Conservation (phyloP, 2,797 vertebrate genomes). For the Silurus lanzhouensis region DNA sequence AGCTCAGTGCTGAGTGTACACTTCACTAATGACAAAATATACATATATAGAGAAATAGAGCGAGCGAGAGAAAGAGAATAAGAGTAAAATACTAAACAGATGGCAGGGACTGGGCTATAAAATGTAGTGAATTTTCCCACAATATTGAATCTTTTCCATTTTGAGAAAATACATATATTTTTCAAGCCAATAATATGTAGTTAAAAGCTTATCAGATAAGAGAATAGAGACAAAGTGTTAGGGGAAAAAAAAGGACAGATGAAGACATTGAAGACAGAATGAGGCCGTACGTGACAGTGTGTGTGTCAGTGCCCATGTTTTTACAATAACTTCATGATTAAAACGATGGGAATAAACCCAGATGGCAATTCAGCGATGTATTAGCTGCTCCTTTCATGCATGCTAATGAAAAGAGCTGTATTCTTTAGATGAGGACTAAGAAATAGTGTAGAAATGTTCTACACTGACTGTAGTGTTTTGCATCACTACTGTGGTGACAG, state of each 20-base stretch:
- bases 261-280: neutral
- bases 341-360: neutral
- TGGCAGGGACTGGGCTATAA: too few relatives aligned
- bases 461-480: neutral
- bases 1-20: too few relatives aligned
- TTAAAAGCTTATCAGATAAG: too few relatives aligned
- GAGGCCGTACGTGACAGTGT: neutral
- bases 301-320: neutral
- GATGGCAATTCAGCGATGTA: constrained; percentile 2
- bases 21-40: too few relatives aligned
- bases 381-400: constrained; percentile 19
- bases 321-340: neutral
- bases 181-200: too few relatives aligned
- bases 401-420: neutral
- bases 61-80: too few relatives aligned
- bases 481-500: neutral
- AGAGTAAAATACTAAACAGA: too few relatives aligned
- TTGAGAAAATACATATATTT: too few relatives aligned
- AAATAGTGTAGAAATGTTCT: neutral
- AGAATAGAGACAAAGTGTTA: neutral
- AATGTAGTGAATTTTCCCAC: too few relatives aligned
- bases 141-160: too few relatives aligned
- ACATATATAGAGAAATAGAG: too few relatives aligned
- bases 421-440: neutral
- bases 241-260: neutral